A percentile compares a stretch with the other conserved stretches of the same genome.
These are phyloP conservation scores for Etheostoma cragini DNA, from an alignment of 2,113 vertebrate genomes.

Conservation along the genomic window DNA sequence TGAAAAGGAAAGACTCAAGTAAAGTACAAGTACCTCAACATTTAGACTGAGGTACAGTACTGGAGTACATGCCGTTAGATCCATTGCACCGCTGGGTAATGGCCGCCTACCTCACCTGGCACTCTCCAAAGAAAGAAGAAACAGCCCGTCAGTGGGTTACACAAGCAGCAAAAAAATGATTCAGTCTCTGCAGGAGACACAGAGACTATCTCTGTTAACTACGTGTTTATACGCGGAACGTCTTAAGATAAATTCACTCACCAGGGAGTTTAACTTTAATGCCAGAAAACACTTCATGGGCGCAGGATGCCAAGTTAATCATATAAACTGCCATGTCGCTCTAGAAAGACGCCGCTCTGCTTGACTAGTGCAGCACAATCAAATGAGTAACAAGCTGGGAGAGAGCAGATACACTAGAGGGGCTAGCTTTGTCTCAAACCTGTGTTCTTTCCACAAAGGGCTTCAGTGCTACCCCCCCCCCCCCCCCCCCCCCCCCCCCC, in stretches of 20 bases:
- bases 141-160: constrained; percentile 33
- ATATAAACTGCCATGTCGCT: background rate
- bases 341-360: constrained; percentile 15
- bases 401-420: background rate
- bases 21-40: too few relatives aligned
- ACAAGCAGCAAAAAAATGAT: constrained; percentile 22
- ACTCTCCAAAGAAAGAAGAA: background rate
- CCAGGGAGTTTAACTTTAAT: constrained; percentile 2
- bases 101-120: constrained; percentile 27
- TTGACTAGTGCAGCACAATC: constrained; percentile 16
- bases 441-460: background rate
- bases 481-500: too few relatives aligned
- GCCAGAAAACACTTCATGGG: constrained; percentile 14
- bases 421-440: background rate
- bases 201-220: background rate
- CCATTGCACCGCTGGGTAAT: background rate
- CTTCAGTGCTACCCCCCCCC: background rate
- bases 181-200: constrained; percentile 10
- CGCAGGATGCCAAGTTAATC: constrained; percentile 35
- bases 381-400: background rate
- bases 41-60: too few relatives aligned
- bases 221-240: constrained; percentile 15
- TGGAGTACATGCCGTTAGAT: too few relatives aligned
- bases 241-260: constrained; percentile 27
- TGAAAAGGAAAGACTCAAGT: too few relatives aligned